phyloP scores from a whole-genome alignment of 2,888 invertebrate genomes.

The Drosophila monieri region DNA sequence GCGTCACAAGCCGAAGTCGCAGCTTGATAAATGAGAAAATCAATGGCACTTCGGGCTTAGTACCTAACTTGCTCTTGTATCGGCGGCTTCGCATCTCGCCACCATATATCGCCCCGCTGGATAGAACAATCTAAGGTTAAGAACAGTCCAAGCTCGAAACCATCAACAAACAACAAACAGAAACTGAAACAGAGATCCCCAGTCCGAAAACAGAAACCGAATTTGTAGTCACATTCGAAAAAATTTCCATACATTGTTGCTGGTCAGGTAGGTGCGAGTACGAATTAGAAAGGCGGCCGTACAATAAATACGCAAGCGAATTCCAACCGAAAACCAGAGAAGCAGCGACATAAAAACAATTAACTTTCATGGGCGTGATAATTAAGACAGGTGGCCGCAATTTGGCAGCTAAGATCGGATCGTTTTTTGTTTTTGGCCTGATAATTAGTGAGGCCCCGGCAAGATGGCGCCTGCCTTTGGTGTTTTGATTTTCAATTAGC shows the following conservation, averaged over 20 bases:
- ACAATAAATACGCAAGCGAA: slow-evolving; percentile 43
- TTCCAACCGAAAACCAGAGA: slow-evolving; percentile 29
- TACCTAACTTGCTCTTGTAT: slow-evolving; percentile 66
- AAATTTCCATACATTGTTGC: slow-evolving; percentile 42
- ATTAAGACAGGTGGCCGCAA: slow-evolving; percentile 47
- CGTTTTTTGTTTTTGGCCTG: slow-evolving; percentile 4
- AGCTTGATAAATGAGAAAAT: slow-evolving; percentile 74
- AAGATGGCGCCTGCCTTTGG: slow-evolving; percentile 45
- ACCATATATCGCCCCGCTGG: slow-evolving; percentile 27
- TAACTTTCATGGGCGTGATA: slow-evolving; percentile 46
- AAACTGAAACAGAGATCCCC: slow-evolving; percentile 30
- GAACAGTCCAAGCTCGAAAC: slow-evolving; percentile 8
- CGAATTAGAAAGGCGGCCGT: slow-evolving; percentile 68
- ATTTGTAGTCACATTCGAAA: slow-evolving; percentile 21
- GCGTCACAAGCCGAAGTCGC: slow-evolving; percentile 57
- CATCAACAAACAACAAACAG: background rate
- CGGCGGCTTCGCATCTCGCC: slow-evolving; percentile 38
- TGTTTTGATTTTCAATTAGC: slow-evolving; percentile 40
- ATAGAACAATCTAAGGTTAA: slow-evolving; percentile 59
- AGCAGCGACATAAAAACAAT: slow-evolving; percentile 45
- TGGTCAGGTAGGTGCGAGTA: slow-evolving; percentile 65
- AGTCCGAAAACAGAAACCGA: slow-evolving; percentile 16
- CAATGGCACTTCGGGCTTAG: slow-evolving; percentile 65
- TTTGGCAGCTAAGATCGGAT: slow-evolving; percentile 29
- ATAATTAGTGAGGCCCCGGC: slow-evolving; percentile 29